Base-by-base conservation (phyloP, 2,888 invertebrate genomes). In the Amphipoea lucens region DNA sequence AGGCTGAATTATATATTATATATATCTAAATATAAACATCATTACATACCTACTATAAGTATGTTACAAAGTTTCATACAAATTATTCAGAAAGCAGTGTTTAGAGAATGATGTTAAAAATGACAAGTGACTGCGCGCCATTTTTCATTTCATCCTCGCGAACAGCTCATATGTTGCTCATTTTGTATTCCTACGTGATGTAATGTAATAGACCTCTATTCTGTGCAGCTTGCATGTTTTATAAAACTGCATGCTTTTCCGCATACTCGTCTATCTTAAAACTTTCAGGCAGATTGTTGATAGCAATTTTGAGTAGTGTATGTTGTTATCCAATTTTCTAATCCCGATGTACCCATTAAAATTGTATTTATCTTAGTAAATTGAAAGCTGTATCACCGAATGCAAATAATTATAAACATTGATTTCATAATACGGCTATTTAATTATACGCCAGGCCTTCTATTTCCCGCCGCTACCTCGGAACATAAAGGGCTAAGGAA, bases 81-180 rank as follows among this genome's bases (percentile, higher is more conserved):
- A 82, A 74, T 71, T 66, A 62, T 81, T 76, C 66, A 74, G 60
- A 57, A 71, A 71, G 45, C 57, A 48, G 40, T 71, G 67, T 78
- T 71, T 78, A 86, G 7, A 72, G n/a, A 48, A 84, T 81, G 75
- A 87, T 67, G 75, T 83, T 74, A 67, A 73, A 78, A 78, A 85
- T 83, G 83, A 78, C 74, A 74, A 82, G 86, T 86, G 86, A 74
- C 84, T 67, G 73, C 48, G 54, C 76, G 65, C 81, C 76, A 87
- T 80, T 81, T 83, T 78, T 85, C 84, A 87, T 87, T 78, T 78
- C 74, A 69, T 84, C 20, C 65, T 36, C 75, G 73, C 75, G 62
- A 62, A 76, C 54, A 75, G 84, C 69, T 87, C 87, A 74, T 85
- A 76, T 60, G 65, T 79, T 79, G 67, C 65, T 76, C 85, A 84